phyloP scores from a whole-genome alignment of 2,797 vertebrate species.

The Falco naumanni region DNA sequence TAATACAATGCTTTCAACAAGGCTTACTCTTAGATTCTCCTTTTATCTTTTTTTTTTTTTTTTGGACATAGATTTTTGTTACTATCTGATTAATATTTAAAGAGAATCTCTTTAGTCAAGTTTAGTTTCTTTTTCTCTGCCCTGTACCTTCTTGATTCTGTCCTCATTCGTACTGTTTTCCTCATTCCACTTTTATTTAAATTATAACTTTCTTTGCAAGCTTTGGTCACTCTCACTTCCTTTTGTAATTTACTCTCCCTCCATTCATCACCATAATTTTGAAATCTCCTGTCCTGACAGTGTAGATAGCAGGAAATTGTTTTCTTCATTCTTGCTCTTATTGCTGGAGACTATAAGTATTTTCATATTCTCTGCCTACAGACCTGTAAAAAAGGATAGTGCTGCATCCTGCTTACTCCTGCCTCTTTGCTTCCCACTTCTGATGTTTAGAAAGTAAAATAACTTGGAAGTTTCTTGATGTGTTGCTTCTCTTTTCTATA shows the following conservation, averaged over 20 bases:
- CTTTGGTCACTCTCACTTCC: neutral
- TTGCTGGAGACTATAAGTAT: neutral
- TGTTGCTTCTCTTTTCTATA: neutral
- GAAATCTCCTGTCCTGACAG: constrained; percentile 3
- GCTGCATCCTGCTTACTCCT: neutral
- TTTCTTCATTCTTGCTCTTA: neutral
- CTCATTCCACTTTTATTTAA: neutral
- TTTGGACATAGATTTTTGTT: neutral
- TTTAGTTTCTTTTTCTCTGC: neutral
- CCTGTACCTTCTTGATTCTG: neutral
- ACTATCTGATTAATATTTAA: neutral
- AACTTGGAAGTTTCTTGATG: neutral
- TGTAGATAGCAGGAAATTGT: constrained; percentile 29
- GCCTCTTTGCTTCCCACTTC: neutral
- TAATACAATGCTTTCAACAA: neutral
- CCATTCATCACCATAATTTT: constrained; percentile 15
- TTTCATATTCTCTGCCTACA: neutral
- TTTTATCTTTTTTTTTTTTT: neutral
- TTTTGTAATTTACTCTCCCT: constrained; percentile 10
- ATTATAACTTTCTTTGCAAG: neutral
- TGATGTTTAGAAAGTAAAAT: neutral
- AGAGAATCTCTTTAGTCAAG: neutral
- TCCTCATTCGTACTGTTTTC: neutral
- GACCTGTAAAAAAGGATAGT: neutral
- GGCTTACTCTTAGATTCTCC: neutral